Base-by-base conservation (phyloP, 2,888 invertebrate genomes). In the Frankliniella intonsa region DNA sequence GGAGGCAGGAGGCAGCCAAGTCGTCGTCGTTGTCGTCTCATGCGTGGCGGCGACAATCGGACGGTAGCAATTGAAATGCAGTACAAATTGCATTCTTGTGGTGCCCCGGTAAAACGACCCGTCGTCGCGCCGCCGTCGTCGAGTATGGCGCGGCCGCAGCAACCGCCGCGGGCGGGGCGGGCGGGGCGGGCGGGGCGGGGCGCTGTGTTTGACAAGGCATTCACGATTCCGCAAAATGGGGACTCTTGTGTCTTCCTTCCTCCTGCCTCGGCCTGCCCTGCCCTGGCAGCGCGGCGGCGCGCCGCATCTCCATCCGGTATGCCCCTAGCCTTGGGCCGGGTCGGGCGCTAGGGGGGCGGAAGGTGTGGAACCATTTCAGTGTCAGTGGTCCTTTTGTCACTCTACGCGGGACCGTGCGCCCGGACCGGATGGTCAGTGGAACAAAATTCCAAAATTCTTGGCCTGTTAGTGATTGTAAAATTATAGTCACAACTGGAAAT, bases 161-260 rank as follows among this genome's bases (percentile, higher is more conserved):
- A 22, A 76, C 69, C 25, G 62, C 62, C 17, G 62, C 62, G 19
- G 62, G 55, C 17, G 62, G 62, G 14, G 17, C 17, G 62, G 62
- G 19, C 62, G 62, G 38, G 2, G 62, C 62, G 14, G 62, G 55
- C 17, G 62, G 62, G 14, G 17, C 62, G 62, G 62, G 17, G 19
- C 62, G 62, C 62, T 62, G 62, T 76, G 69, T 76, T 76, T 76
- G 69, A 76, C 69, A 76, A 76, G 69, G 69, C 69, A 76, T 76
- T 76, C 69, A 76, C 69, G 69, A 76, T 76, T 76, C 69, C 25
- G 69, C 69, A 76, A 76, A 76, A 76, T 76, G 69, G 69, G 69
- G 69, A 76, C 69, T 76, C 25, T 22, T 62, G 62, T 62, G 19
- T 62, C 19, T 17, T 62, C 12, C 25, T 22, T 69, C 69, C 69